phyloP scores from a whole-genome alignment of 1,140 invertebrate species.

The Drosophila biarmipes region DNA sequence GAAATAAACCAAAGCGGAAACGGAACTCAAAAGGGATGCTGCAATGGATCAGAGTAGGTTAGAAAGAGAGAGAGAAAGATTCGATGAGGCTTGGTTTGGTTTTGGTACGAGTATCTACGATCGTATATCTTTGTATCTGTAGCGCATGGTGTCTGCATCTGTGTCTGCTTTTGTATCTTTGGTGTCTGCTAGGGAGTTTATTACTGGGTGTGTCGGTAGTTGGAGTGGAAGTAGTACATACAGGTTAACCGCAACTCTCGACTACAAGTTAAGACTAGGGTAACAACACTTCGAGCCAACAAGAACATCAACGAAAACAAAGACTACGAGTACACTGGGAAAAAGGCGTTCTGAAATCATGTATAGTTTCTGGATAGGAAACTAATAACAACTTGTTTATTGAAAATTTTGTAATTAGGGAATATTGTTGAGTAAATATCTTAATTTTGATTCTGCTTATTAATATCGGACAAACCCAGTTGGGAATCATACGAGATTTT shows the following conservation, averaged over 20 bases:
- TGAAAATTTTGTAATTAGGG: too few relatives aligned
- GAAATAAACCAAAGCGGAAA: constrained; percentile 49
- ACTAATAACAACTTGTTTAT: background rate
- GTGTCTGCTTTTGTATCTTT: constrained; percentile 36
- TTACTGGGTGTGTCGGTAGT: constrained; percentile 36
- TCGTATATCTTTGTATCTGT: constrained; percentile 34
- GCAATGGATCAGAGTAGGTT: constrained; percentile 32
- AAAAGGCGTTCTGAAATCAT: background rate
- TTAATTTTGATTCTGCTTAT: too few relatives aligned
- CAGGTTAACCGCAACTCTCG: constrained; percentile 55
- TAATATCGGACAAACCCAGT: too few relatives aligned
- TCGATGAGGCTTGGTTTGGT: constrained; percentile 24
- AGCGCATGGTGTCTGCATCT: constrained; percentile 4
- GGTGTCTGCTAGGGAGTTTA: constrained; percentile 29
- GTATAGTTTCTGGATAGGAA: background rate
- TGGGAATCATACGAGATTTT: too few relatives aligned
- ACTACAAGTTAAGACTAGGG: constrained; percentile 48
- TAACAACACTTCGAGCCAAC: constrained; percentile 50
- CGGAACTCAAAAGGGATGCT: constrained; percentile 46
- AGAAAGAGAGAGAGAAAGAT: constrained; percentile 20
- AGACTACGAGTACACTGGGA: constrained; percentile 46
- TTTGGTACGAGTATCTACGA: constrained; percentile 31
- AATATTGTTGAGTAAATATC: too few relatives aligned
- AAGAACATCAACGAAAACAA: constrained; percentile 57
- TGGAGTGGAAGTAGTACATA: constrained; percentile 39